Base-by-base conservation (phyloP, 2,113 vertebrate genomes). In the Silurus meridionalis region DNA sequence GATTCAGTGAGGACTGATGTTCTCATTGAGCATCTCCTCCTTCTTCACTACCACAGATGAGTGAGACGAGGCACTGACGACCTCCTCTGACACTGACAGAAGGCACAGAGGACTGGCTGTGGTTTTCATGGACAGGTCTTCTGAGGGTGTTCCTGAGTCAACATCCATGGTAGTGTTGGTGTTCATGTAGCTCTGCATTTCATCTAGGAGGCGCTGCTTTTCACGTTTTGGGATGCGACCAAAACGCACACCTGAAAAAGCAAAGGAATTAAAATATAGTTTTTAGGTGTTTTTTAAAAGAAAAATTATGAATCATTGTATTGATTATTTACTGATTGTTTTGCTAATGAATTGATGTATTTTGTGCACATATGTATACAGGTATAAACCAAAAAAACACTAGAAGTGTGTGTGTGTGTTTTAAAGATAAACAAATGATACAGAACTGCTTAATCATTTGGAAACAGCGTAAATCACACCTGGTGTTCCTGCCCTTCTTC, bases 181-280 rank as follows among this genome's bases (percentile, higher is more conserved):
- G 89, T 95, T 95, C 94, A 96, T 95, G 92, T 95, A 95, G 92
- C 93, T 96, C 92, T 95, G 95, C 94, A 96, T 95, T 89, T 96
- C 95, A 55, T 96, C 95, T 89, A 96, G 89, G 60, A 96, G 94
- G 77, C 95, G 91, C 90, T 95, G 95, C 89, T 96, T 96, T 90
- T 96, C 95, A 84, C 95, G 93, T 85, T 96, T 96, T 3, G 95
- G 95, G 89, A 96, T 96, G 28, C 95, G 95, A 23, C 95, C 95
- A 80, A 96, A 96, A 83, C 95, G 95, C 28, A 96, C 95, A 88
- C 95, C 95, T 96, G 93, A 48, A 66, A 88, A 6, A 67, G 19
- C 46, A 37, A 64, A 74, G 6, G 9, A 66, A 21, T 6, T 6
- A 9, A 55, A 69, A n/a, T 69, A 50, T 23, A 50, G 19, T 19